Evolutionary conservation across 2,888 invertebrate species (phyloP).

Genomic region (Euzetes globulus): DNA sequence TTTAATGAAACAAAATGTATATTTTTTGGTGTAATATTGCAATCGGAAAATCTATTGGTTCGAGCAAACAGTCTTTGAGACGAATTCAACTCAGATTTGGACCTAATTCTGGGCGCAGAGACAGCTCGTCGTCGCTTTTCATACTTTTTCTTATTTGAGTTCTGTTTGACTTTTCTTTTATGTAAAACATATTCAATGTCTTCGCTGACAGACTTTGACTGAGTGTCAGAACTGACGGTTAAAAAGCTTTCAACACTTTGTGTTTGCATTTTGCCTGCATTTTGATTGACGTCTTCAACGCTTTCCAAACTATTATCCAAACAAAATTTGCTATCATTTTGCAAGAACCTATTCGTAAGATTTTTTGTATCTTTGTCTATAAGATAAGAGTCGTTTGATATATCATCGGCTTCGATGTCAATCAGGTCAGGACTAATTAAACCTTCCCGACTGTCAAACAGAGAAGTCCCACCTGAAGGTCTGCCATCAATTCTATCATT

Average conservation of each 20-base stretch:
- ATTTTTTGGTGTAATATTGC: neutral
- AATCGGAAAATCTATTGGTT: neutral
- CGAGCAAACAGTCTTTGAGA: conserved; percentile 1
- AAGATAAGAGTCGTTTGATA: conserved; percentile 41
- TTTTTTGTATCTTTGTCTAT: conserved; percentile 39
- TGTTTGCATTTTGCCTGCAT: conserved; percentile 29
- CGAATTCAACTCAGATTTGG: neutral
- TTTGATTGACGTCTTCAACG: conserved; percentile 5
- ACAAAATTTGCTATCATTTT: conserved; percentile 37
- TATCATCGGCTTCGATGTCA: conserved; percentile 40
- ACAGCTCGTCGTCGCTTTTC: neutral
- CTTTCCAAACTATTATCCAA: conserved; percentile 36
- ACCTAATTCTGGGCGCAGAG: conserved; percentile 6
- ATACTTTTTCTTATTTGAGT: neutral
- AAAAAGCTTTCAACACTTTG: conserved; percentile 36
- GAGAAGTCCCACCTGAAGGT: conserved; percentile 41
- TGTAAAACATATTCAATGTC: conserved; percentile 25
- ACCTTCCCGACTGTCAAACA: conserved; percentile 37
- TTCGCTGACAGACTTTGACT: conserved; percentile 4
- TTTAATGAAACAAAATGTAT: conserved; percentile 40
- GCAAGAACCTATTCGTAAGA: conserved; percentile 38
- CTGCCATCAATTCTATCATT: conserved; percentile 36
- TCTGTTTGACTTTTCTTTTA: conserved; percentile 8
- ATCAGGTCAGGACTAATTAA: conserved; percentile 40
- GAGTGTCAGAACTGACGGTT: neutral